A percentile compares a stretch with the other conserved stretches of the same genome.
Evolutionary conservation across 2,888 invertebrate genomes (phyloP).

Genomic region (Philhelius pedissequus): DNA sequence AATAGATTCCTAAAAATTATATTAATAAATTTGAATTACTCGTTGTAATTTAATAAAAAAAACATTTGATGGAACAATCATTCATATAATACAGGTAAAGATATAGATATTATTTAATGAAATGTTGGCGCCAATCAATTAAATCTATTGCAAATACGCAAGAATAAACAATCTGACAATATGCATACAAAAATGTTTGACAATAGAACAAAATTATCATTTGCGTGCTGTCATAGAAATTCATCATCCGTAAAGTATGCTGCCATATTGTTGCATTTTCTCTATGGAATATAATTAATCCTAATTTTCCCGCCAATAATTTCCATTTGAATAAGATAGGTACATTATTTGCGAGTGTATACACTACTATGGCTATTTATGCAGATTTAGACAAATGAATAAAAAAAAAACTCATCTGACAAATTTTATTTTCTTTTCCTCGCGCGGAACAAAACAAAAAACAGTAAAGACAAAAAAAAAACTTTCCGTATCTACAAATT

Average conservation of each 20-base stretch:
- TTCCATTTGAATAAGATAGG: constrained; percentile 54
- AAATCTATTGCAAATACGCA: neutral
- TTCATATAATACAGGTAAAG: neutral
- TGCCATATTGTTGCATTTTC: neutral
- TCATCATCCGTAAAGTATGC: constrained; percentile 53
- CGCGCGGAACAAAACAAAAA: constrained; percentile 14
- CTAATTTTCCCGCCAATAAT: constrained; percentile 64
- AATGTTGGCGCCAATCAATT: constrained; percentile 11
- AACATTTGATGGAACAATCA: neutral
- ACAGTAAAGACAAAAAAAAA: neutral
- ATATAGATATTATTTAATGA: neutral
- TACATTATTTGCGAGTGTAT: neutral
- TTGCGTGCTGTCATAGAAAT: constrained; percentile 38
- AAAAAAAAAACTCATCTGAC: constrained; percentile 22
- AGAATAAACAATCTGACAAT: constrained; percentile 1
- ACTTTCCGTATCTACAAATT: constrained; percentile 11
- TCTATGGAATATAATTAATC: constrained; percentile 57
- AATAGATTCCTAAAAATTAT: too few species aligned
- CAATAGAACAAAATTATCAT: neutral
- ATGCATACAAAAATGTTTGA: too few species aligned
- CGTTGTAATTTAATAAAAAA: too few species aligned
- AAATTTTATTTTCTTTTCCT: constrained; percentile 15
- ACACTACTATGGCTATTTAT: constrained; percentile 6
- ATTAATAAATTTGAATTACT: too few species aligned
- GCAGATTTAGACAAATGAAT: constrained; percentile 6